Percentiles rank a stretch among this genome's conserved stretches.
These are phyloP conservation scores for Callinectes sapidus DNA, from an alignment of 2,888 invertebrate species.

Conservation along the genomic window DNA sequence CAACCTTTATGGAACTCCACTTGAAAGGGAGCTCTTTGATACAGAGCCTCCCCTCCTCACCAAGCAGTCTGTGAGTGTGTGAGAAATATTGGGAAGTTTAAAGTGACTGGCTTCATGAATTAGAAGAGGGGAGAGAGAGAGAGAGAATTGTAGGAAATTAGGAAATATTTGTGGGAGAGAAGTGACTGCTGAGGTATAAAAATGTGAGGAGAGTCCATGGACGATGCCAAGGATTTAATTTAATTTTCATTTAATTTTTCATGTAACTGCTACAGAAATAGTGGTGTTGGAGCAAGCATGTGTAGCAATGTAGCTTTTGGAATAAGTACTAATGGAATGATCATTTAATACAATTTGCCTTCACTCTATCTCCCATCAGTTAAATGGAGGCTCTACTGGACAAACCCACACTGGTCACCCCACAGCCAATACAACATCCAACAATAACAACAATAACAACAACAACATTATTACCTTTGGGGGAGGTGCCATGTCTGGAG, in stretches of 20 bases:
- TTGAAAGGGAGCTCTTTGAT: constrained; percentile 90
- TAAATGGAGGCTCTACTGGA: constrained; percentile 16
- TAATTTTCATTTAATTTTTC: neutral
- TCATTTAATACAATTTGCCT: neutral
- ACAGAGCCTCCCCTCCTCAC: constrained; percentile 85
- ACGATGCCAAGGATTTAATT: neutral
- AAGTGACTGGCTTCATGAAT: neutral
- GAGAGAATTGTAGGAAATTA: neutral
- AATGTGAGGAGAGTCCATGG: neutral
- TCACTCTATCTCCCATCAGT: neutral
- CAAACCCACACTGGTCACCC: constrained; percentile 51
- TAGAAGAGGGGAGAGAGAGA: neutral
- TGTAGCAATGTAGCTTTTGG: neutral
- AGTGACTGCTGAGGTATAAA: neutral
- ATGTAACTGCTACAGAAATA: neutral
- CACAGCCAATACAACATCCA: constrained; percentile 51
- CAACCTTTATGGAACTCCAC: constrained; percentile 91
- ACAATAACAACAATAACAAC: constrained; percentile 62
- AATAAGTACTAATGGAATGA: neutral
- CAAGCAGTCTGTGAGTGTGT: constrained; percentile 75
- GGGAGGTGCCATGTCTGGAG: constrained; percentile 46
- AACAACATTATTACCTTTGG: constrained; percentile 60
- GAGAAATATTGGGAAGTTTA: neutral
- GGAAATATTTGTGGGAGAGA: neutral
- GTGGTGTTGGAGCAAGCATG: neutral